Percentiles rank a stretch among this genome's conserved stretches.
These are phyloP conservation scores for Mesembrinibis cayennensis DNA, from an alignment of 2,113 vertebrate genomes.

Conservation along the genomic window DNA sequence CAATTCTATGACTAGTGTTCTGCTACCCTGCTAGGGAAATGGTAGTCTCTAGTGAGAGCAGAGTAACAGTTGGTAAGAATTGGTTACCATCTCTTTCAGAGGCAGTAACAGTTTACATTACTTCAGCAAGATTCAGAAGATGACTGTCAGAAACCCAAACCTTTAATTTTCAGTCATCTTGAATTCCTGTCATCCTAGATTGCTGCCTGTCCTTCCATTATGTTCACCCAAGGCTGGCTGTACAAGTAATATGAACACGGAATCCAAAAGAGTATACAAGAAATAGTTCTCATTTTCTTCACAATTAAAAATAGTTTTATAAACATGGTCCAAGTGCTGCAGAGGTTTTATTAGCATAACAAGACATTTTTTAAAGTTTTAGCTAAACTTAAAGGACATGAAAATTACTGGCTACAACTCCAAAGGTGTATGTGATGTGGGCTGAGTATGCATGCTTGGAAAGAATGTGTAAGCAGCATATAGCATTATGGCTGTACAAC, in stretches of 20 bases:
- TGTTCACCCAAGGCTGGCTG: constrained; percentile 8
- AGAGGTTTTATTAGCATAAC: background rate
- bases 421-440: background rate
- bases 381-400: background rate
- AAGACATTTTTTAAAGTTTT: background rate
- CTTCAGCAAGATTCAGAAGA: constrained; percentile 32
- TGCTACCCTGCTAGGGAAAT: background rate
- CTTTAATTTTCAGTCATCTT: constrained; percentile 31
- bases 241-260: background rate
- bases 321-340: background rate
- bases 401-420: background rate
- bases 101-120: background rate
- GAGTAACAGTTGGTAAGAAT: background rate
- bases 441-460: background rate
- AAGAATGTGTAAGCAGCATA: background rate
- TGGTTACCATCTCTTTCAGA: background rate
- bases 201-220: constrained; percentile 43
- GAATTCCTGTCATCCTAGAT: constrained; percentile 25
- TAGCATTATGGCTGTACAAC: accelerated
- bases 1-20: background rate
- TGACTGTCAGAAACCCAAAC: constrained; percentile 25
- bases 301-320: background rate
- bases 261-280: constrained; percentile 2
- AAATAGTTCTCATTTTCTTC: background rate
- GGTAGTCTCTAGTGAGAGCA: background rate